phyloP scores from a whole-genome alignment of 1,140 invertebrate species.

The Lordiphosa collinella region DNA sequence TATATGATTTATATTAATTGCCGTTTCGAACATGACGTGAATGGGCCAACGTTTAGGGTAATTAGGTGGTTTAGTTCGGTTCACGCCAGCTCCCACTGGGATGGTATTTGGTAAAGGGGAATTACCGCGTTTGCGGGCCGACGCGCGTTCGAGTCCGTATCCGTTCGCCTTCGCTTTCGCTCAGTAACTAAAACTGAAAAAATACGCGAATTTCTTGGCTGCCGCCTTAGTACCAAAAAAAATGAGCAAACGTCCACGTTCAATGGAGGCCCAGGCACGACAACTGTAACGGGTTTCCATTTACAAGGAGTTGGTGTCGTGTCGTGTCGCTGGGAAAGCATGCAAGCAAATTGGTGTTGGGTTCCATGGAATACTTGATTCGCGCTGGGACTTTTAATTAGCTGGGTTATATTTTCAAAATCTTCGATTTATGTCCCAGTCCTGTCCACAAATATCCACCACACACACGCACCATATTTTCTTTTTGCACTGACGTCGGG shows the following conservation, averaged over 20 bases:
- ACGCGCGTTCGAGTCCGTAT: slow-evolving; percentile 69
- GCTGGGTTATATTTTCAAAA: slow-evolving; percentile 8
- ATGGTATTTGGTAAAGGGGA: no score
- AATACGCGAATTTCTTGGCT: slow-evolving; percentile 71
- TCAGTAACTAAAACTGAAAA: slow-evolving; percentile 58
- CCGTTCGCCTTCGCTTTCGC: slow-evolving; percentile 70
- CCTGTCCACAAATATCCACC: no score
- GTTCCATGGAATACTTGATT: slow-evolving; percentile 37
- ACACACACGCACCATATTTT: background rate
- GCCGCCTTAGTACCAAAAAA: slow-evolving; percentile 59
- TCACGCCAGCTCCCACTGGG: slow-evolving; percentile 15
- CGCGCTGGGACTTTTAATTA: slow-evolving; percentile 43
- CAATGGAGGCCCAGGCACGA: slow-evolving; percentile 39
- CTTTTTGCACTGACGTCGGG: slow-evolving; percentile 21
- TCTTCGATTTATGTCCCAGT: background rate
- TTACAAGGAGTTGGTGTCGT: slow-evolving; percentile 57
- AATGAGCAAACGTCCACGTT: slow-evolving; percentile 32
- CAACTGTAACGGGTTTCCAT: slow-evolving; percentile 74
- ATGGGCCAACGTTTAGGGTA: slow-evolving; percentile 6
- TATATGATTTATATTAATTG: slow-evolving; percentile 32
- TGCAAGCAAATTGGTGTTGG: slow-evolving; percentile 68
- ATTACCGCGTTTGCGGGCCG: slow-evolving; percentile 62
- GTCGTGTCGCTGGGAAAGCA: slow-evolving; percentile 37
- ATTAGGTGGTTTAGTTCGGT: slow-evolving; percentile 23
- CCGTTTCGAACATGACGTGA: background rate